Conservation (phyloP, 2,797 vertebrate species). For the Limnodromus scolopaceus region DNA sequence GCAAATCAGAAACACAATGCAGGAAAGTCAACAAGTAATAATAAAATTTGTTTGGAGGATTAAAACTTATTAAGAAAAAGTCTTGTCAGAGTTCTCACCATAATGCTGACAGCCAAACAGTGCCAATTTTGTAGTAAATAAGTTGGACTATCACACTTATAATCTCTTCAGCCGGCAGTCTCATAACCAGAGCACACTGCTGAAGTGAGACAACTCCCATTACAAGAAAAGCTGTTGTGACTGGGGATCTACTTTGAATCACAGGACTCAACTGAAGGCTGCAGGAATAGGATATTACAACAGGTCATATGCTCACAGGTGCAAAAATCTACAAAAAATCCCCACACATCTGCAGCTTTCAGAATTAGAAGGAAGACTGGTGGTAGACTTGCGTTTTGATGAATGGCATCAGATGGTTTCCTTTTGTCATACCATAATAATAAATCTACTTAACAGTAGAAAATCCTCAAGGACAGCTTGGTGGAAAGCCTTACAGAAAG, state of each 20-base stretch:
- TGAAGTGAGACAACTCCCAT: constrained; percentile 2
- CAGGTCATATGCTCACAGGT: neutral
- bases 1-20: constrained; percentile 28
- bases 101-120: constrained; percentile 64
- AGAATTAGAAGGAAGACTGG: neutral
- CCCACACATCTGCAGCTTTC: neutral
- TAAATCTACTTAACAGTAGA: neutral
- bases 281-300: neutral
- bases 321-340: neutral
- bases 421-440: neutral
- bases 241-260: neutral
- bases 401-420: neutral
- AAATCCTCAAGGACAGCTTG: neutral
- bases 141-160: neutral
- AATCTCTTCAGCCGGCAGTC: constrained; percentile 55
- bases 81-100: constrained; percentile 53
- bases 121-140: constrained; percentile 35
- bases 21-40: constrained; percentile 4
- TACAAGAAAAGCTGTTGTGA: neutral
- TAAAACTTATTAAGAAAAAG: constrained; percentile 67
- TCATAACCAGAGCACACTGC: neutral
- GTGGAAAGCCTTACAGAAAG: neutral
- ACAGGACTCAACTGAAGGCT: neutral
- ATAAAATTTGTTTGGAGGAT: constrained; percentile 62
- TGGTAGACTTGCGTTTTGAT: neutral